Conservation (phyloP, 37 sponge, comb jelly and placozoan genomes). For the Amphimedon queenslandica region DNA sequence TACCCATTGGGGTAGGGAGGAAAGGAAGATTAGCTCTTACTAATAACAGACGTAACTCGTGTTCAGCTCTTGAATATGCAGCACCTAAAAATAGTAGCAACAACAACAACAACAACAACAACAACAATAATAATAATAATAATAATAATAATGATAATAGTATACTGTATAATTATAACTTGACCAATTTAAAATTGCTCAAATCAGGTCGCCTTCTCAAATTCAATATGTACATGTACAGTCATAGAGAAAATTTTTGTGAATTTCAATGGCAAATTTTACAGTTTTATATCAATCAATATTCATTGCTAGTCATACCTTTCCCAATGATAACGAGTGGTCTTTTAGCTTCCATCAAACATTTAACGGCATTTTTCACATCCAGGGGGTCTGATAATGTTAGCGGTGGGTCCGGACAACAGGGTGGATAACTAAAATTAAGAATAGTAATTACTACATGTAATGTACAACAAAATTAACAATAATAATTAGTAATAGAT, state of each 20-base stretch:
- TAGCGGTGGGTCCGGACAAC: slow-evolving; percentile 70
- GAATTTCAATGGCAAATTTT: too few species aligned
- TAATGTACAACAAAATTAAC: neutral
- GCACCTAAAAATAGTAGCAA: slow-evolving; percentile 47
- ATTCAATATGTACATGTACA: too few species aligned
- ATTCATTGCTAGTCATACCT: slow-evolving; percentile 31
- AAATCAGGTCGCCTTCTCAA: too few species aligned
- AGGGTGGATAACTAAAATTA: slow-evolving; percentile 22
- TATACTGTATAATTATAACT: too few species aligned
- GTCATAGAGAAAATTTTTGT: too few species aligned
- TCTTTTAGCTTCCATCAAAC: slow-evolving; percentile 30
- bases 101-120: neutral
- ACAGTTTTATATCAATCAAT: neutral
- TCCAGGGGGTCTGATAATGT: slow-evolving; percentile 45
- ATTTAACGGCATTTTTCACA: slow-evolving; percentile 27
- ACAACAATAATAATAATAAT: neutral
- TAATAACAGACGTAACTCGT: slow-evolving; percentile 44
- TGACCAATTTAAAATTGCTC: too few species aligned
- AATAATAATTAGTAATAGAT: neutral
- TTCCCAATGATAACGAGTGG: slow-evolving; percentile 87
- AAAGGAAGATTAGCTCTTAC: slow-evolving; percentile 61
- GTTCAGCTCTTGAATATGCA: slow-evolving; percentile 65
- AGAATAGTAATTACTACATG: too few species aligned
- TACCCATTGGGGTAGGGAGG: slow-evolving; percentile 97
- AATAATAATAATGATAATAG: too few species aligned